Evolutionary conservation across 2,797 vertebrate species (phyloP).

Genomic region (Hapalemur alaotrensis): DNA sequence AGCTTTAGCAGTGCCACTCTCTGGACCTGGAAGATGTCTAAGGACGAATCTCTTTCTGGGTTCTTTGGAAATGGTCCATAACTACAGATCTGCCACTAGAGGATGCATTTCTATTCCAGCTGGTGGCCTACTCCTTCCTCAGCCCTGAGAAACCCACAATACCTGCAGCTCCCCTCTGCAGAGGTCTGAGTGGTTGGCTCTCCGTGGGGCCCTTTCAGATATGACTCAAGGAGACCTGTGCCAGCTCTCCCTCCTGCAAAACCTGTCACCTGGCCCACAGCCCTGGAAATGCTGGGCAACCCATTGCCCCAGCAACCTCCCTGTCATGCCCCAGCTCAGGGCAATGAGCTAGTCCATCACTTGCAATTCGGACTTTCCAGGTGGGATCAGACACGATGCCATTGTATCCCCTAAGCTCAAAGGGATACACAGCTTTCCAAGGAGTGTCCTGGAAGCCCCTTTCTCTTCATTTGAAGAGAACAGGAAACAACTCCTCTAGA

Average conservation of each 20-base stretch:
- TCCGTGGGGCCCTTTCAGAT: neutral
- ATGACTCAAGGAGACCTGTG: neutral
- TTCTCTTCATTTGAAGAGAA: neutral
- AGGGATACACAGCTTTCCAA: neutral
- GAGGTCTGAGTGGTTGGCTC: neutral
- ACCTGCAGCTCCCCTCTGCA: neutral
- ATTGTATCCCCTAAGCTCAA: neutral
- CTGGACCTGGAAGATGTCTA: neutral
- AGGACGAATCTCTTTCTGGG: neutral
- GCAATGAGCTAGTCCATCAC: neutral
- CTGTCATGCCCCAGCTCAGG: neutral
- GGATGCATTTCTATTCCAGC: neutral
- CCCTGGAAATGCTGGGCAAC: neutral
- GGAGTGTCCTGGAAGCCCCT: neutral
- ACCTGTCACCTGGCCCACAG: accelerated
- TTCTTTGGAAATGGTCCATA: neutral
- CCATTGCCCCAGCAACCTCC: neutral
- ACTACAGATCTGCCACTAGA: neutral
- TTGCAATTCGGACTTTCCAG: neutral
- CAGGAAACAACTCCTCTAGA: neutral
- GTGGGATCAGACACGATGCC: neutral
- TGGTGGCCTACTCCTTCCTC: neutral
- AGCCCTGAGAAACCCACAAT: neutral
- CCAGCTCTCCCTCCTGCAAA: neutral
- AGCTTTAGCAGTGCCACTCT: neutral